phyloP scores from a whole-genome alignment of 2,797 vertebrate genomes.

The Hirundo rustica region DNA sequence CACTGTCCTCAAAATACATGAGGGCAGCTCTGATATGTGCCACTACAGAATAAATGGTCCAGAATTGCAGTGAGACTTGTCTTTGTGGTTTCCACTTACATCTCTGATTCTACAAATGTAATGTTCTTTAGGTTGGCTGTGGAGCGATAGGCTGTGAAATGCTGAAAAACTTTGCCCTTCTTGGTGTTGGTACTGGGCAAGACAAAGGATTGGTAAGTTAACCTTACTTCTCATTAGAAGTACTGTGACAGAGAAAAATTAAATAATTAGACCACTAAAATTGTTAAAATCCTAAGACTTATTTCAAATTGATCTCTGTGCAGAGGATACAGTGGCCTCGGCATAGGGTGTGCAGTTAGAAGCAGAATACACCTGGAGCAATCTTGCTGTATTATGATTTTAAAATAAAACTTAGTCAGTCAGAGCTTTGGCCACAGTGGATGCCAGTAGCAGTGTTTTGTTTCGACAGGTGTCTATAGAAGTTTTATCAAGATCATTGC shows the following conservation, averaged over 20 bases:
- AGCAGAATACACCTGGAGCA: not conserved
- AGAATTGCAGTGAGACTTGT: not conserved
- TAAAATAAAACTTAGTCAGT: not conserved
- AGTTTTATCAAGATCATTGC: not conserved
- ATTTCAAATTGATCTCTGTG: not conserved
- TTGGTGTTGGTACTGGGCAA: slow-evolving; percentile 87
- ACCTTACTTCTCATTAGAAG: not conserved
- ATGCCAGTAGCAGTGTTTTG: not conserved
- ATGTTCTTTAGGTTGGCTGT: slow-evolving; percentile 87
- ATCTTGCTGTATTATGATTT: not conserved
- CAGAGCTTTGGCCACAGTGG: not conserved
- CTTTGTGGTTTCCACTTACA: not conserved
- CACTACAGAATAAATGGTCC: not conserved
- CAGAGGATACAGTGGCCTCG: not conserved
- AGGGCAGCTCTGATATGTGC: not conserved
- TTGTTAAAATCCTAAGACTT: not conserved
- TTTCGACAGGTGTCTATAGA: not conserved
- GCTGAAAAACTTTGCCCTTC: slow-evolving; percentile 96
- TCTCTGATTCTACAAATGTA: not conserved
- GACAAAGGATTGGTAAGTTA: slow-evolving; percentile 77
- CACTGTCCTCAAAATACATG: not conserved
- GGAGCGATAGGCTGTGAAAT: slow-evolving; percentile 99
- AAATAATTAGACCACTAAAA: not conserved
- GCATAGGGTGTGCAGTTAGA: not conserved
- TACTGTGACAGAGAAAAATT: not conserved